Conservation (phyloP, 1,140 invertebrate species). For the Zaprionus ornatus region DNA sequence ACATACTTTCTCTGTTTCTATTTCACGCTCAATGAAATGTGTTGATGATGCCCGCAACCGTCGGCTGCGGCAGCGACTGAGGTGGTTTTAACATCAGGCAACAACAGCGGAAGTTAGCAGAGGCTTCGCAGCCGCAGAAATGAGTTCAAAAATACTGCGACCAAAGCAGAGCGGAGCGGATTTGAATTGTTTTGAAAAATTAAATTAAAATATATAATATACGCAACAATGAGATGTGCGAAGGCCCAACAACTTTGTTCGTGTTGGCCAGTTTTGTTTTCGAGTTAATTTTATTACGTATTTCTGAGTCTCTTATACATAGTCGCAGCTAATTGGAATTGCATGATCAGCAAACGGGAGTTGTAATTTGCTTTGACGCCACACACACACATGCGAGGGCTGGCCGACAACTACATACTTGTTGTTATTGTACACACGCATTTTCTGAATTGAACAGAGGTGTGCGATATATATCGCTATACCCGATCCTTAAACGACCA, state of each 20-base stretch:
- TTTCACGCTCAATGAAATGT: slow-evolving; percentile 83
- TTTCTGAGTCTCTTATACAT: slow-evolving; percentile 63
- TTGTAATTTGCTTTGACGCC: slow-evolving; percentile 54
- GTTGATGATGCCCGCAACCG: slow-evolving; percentile 70
- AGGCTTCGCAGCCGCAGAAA: slow-evolving; percentile 53
- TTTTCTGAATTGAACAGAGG: background rate
- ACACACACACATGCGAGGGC: slow-evolving; percentile 21
- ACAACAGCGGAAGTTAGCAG: slow-evolving; percentile 73
- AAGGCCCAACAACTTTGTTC: slow-evolving; percentile 38
- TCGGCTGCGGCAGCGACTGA: slow-evolving; percentile 15
- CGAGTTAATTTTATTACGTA: slow-evolving; percentile 54
- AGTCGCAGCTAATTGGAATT: slow-evolving; percentile 65
- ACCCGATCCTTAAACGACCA: too few species aligned
- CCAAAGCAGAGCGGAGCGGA: slow-evolving; percentile 5
- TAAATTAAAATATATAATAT: slow-evolving; percentile 27
- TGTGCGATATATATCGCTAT: background rate
- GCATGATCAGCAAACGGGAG: slow-evolving; percentile 69
- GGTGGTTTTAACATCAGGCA: slow-evolving; percentile 41
- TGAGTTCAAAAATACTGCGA: slow-evolving; percentile 33
- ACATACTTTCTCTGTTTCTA: slow-evolving; percentile 83
- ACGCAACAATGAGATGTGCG: slow-evolving; percentile 47
- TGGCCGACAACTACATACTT: background rate
- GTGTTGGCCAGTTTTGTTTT: slow-evolving; percentile 68
- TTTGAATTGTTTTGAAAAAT: slow-evolving; percentile 18
- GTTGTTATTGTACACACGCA: background rate